These are phyloP conservation scores for Drosophila mettleri DNA, from an alignment of 2,888 invertebrate genomes.

Conservation along the genomic window DNA sequence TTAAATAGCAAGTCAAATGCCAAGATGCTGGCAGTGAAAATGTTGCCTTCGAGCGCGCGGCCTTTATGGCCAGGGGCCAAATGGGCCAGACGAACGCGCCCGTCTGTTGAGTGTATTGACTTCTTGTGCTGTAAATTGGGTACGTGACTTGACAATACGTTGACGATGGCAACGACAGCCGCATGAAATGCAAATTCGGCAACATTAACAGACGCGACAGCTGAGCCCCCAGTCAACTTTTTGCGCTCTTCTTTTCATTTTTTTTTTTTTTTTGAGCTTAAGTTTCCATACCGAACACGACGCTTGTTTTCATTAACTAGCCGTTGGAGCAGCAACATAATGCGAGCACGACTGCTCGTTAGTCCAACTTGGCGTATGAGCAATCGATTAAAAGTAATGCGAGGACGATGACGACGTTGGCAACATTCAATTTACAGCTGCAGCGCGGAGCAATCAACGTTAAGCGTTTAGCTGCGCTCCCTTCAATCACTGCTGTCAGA, in stretches of 20 bases:
- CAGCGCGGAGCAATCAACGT: slow-evolving; percentile 66
- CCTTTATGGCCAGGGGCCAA: slow-evolving; percentile 22
- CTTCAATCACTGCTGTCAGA: slow-evolving; percentile 50
- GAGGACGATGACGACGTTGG: slow-evolving; percentile 15
- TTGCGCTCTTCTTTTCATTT: neutral
- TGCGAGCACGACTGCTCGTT: slow-evolving; percentile 63
- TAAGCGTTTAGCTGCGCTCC: slow-evolving; percentile 65
- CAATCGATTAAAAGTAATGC: slow-evolving; percentile 77
- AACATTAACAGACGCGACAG: slow-evolving; percentile 68
- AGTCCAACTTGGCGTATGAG: slow-evolving; percentile 68
- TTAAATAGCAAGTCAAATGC: neutral
- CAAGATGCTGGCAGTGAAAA: slow-evolving; percentile 18
- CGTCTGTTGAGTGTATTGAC: slow-evolving; percentile 68
- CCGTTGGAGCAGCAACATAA: slow-evolving; percentile 57
- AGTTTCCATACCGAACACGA: slow-evolving; percentile 65
- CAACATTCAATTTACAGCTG: slow-evolving; percentile 67
- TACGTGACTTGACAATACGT: slow-evolving; percentile 78
- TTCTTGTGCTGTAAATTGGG: slow-evolving; percentile 73
- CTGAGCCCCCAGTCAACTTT: slow-evolving; percentile 43
- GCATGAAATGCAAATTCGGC: slow-evolving; percentile 77
- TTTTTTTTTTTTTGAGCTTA: slow-evolving; percentile 48
- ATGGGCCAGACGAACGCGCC: slow-evolving; percentile 10
- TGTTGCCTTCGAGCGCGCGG: slow-evolving; percentile 24
- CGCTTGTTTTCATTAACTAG: slow-evolving; percentile 81
- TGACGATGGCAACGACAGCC: slow-evolving; percentile 51